These are phyloP conservation scores for Teleogryllus occipitalis DNA, from an alignment of 1,140 invertebrate genomes.

Conservation along the genomic window DNA sequence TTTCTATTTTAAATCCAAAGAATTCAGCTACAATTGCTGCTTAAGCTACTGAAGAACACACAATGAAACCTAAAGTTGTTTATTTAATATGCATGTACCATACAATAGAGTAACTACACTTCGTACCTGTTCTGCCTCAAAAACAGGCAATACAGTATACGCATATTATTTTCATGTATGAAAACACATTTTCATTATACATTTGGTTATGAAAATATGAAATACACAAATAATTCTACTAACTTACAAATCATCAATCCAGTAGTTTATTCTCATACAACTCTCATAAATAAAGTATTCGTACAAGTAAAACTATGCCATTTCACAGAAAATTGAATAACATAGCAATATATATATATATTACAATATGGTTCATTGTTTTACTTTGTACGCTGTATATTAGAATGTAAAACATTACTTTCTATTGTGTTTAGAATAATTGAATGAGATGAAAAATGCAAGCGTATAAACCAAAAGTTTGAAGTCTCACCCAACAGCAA, in stretches of 20 bases:
- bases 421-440: slow-evolving; percentile 7
- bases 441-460: slow-evolving; percentile 3
- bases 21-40: no score
- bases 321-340: background rate
- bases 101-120: slow-evolving; percentile 9
- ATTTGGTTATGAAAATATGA: slow-evolving; percentile 21
- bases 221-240: slow-evolving; percentile 20
- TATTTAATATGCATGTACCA: slow-evolving; percentile 11
- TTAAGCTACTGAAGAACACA: background rate
- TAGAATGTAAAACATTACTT: slow-evolving; percentile 11
- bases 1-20: no score
- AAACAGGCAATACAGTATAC: slow-evolving; percentile 12
- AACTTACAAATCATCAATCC: slow-evolving; percentile 16
- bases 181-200: slow-evolving; percentile 19
- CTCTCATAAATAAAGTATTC: slow-evolving; percentile 9
- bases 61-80: background rate
- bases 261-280: background rate
- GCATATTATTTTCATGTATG: slow-evolving; percentile 14
- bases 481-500: background rate
- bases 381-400: slow-evolving; percentile 16
- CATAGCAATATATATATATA: background rate
- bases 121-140: slow-evolving; percentile 1
- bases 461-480: slow-evolving; percentile 1
- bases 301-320: slow-evolving; percentile 6
- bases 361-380: slow-evolving; percentile 3